Conservation (phyloP, 1,140 invertebrate genomes). For the Bilobella aurantiaca region DNA sequence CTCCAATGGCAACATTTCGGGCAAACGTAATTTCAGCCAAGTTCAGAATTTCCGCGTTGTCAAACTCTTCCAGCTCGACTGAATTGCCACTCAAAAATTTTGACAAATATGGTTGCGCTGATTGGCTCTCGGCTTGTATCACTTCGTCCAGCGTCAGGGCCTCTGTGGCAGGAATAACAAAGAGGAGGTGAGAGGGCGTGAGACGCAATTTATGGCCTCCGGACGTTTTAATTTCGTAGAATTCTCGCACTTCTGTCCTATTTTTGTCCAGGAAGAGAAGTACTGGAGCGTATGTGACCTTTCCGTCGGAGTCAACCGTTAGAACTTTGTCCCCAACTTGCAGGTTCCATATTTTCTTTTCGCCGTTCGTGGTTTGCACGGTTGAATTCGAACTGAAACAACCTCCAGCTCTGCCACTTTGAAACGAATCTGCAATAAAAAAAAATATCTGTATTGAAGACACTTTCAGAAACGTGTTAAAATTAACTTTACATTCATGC, state of each 20-base stretch:
- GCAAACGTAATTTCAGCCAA: constrained; percentile 48
- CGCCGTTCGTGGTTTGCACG: constrained; percentile 49
- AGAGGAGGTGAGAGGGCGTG: constrained; percentile 76
- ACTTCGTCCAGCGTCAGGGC: constrained; percentile 3
- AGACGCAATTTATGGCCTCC: constrained; percentile 59
- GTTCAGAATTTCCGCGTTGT: background rate
- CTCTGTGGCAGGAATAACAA: constrained; percentile 29
- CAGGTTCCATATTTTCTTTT: constrained; percentile 52
- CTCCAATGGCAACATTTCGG: constrained; percentile 46
- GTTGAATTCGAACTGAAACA: constrained; percentile 61
- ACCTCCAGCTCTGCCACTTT: constrained; percentile 62
- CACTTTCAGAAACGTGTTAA: too few species aligned
- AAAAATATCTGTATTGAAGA: constrained; percentile 20
- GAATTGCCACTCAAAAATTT: background rate
- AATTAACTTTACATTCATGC: too few species aligned
- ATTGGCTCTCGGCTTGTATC: background rate
- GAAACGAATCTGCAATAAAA: constrained; percentile 75
- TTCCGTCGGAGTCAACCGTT: constrained; percentile 54
- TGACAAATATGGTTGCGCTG: background rate
- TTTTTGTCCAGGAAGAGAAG: constrained; percentile 78
- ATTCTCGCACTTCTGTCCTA: constrained; percentile 52
- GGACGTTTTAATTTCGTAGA: constrained; percentile 58
- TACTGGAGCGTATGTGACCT: constrained; percentile 70
- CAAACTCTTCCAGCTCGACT: background rate
- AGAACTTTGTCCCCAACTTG: constrained; percentile 66